Evolutionary conservation across 2,797 vertebrate genomes (phyloP).

Genomic region (Eulemur mongoz): DNA sequence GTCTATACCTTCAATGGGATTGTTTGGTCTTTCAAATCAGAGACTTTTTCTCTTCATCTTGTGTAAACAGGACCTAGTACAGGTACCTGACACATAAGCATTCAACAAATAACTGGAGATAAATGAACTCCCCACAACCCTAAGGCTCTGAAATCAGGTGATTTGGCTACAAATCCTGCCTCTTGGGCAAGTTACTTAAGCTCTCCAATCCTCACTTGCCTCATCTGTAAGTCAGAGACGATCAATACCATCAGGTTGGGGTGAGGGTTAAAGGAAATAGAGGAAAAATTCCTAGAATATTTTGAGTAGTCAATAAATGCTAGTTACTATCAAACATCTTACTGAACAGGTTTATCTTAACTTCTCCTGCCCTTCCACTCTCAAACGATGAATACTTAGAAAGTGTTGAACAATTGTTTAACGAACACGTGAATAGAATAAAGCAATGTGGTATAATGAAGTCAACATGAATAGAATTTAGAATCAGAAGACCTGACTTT

Average conservation of each 20-base stretch:
- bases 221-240: not conserved
- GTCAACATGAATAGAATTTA: not conserved
- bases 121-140: not conserved
- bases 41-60: not conserved
- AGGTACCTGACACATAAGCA: not conserved
- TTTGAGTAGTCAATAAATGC: not conserved
- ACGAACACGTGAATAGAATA: not conserved
- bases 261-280: not conserved
- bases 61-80: not conserved
- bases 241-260: too few relatives aligned
- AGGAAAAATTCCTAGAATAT: not conserved
- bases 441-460: not conserved
- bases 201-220: too few relatives aligned
- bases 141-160: not conserved
- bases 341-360: not conserved
- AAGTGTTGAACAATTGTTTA: not conserved
- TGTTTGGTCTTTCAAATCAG: not conserved
- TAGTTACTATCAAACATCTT: not conserved
- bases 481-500: not conserved
- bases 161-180: not conserved
- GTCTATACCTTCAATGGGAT: not conserved
- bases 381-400: not conserved
- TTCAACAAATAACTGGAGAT: not conserved
- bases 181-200: not conserved
- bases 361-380: not conserved